Conservation (phyloP, 2,797 vertebrate species). For the Bucorvus abyssinicus region DNA sequence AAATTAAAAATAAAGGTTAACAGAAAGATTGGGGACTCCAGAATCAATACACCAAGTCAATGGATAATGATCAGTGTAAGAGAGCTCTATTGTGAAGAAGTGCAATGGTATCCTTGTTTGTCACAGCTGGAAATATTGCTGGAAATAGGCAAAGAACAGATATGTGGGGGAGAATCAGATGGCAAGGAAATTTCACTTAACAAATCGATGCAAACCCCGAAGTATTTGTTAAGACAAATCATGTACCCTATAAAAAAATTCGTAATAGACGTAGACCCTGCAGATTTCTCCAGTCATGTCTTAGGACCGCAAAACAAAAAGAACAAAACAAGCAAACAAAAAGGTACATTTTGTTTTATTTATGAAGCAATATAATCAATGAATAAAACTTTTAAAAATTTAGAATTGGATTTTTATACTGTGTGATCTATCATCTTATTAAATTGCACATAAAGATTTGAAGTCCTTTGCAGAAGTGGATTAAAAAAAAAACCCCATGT, state of each 20-base stretch:
- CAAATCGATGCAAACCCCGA: background rate
- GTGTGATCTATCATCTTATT: background rate
- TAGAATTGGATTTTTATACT: background rate
- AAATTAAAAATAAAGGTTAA: constrained; percentile 46
- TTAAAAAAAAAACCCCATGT: background rate
- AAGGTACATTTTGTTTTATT: background rate
- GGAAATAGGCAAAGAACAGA: background rate
- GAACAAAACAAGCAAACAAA: background rate
- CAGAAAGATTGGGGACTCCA: constrained; percentile 23
- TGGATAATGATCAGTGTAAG: constrained; percentile 12
- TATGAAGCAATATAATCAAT: background rate
- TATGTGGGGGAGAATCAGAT: background rate
- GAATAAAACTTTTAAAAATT: background rate
- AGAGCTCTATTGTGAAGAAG: background rate
- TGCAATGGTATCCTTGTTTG: constrained; percentile 43
- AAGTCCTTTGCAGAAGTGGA: constrained; percentile 21
- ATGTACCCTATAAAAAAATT: background rate
- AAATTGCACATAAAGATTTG: constrained; percentile 11
- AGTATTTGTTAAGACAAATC: background rate
- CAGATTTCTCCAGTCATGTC: background rate
- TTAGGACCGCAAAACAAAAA: background rate
- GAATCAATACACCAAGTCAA: constrained; percentile 13
- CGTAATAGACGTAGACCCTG: background rate
- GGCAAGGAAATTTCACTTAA: background rate
- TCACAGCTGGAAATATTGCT: background rate